Evolutionary conservation across 2,797 vertebrate genomes (phyloP).

Genomic region (Leptoclinus maculatus): DNA sequence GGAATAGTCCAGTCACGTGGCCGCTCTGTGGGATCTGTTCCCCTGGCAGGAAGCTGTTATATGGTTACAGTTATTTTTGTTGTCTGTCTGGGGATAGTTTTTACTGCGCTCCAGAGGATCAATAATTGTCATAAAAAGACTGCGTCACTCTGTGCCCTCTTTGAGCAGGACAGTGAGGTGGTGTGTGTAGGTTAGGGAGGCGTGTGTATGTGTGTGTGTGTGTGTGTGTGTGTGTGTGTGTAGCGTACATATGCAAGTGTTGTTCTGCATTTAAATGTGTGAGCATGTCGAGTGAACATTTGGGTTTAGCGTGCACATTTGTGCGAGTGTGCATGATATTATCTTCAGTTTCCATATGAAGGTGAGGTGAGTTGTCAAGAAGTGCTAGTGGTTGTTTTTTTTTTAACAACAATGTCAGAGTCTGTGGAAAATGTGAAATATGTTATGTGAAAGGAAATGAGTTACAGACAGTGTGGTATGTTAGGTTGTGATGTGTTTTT

Average conservation of each 20-base stretch:
- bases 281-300: neutral
- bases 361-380: conserved; percentile 10
- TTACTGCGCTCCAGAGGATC: conserved; percentile 94
- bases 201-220: conserved; percentile 17
- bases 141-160: conserved; percentile 91
- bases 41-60: conserved; percentile 93
- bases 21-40: conserved; percentile 94
- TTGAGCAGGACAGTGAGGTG: conserved; percentile 80
- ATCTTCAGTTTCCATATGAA: neutral
- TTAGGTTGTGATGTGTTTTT: conserved; percentile 31
- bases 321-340: neutral
- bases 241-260: conserved; percentile 4
- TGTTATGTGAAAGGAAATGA: conserved; percentile 39
- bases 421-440: conserved; percentile 25
- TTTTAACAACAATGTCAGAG: neutral
- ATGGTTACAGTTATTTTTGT: conserved; percentile 99
- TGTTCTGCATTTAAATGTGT: neutral
- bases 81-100: conserved; percentile 97
- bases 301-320: neutral
- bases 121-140: conserved; percentile 96
- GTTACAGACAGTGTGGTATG: conserved; percentile 14
- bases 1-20: conserved; percentile 85
- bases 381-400: conserved; percentile 25
- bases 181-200: conserved; percentile 64
- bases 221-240: conserved; percentile 14